Base-by-base conservation (phyloP, 2,113 vertebrate genomes). In the Tor tambroides region DNA sequence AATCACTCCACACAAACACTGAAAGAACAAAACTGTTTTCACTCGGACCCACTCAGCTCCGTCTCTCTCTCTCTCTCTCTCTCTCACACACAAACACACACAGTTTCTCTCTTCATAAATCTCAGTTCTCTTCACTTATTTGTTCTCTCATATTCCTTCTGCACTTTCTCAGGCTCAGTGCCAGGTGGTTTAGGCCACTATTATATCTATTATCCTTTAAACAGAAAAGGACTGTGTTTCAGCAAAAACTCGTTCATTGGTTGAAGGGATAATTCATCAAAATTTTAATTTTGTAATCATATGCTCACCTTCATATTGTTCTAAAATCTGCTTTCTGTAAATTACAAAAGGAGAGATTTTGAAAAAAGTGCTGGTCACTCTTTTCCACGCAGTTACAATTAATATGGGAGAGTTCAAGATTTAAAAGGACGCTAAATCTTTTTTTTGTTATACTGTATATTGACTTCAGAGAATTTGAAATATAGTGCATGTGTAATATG, bases 11-110 rank as follows among this genome's bases (percentile, higher is more conserved):
- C 56, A 54, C 54, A 87, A 54, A 82, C 35, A 15, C 28, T 56
- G 65, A 49, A 72, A 86, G 32, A 78, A 21, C 43, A 59, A 78
- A 77, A 83, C 14, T 43, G 32, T 80, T 23, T 67, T 77, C 72
- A 49, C 30, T 35, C 19, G 10, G 43, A 71, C 86, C 23, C 32
- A 61, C 38, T 35, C 84, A 51, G 72, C 59, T 23, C 65, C 11
- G 21, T 74, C 86, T 78, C 61, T 74, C 51, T 84, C 61, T 26
- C 46, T 19, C 38, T 86, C 84, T 77, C 61, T 65, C 49, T 81
- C 80, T 32, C 67, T 14, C 4, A 65, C 63, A 28, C 63, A n/a
- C 71, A 41, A 3, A 12, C 61, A 30, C 65, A 26, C 71, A 43
- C 6, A 56, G 61, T 6, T 26, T 41, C 30, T 78, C 71, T 72